phyloP scores from a whole-genome alignment of 2,113 vertebrate species.

The Tyto alba region DNA sequence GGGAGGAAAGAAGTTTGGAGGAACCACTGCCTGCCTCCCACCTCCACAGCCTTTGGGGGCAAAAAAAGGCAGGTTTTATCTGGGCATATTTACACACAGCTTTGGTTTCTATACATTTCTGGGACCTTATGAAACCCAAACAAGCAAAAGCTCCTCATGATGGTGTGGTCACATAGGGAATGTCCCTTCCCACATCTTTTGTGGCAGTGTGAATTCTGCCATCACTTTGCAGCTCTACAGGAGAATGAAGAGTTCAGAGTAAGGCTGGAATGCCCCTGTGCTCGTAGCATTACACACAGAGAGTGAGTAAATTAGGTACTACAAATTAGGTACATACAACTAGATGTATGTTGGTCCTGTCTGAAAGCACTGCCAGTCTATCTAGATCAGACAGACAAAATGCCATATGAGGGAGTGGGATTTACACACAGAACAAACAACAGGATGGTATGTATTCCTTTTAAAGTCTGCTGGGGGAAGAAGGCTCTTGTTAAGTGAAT shows the following conservation, averaged over 20 bases:
- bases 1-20: not conserved
- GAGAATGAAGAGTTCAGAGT: not conserved
- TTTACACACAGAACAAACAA: not conserved
- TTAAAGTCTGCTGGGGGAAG: not conserved
- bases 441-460: not conserved
- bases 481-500: not conserved
- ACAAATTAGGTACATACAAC: no score
- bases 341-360: not conserved
- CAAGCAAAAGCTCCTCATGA: not conserved
- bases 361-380: not conserved
- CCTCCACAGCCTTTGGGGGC: not conserved
- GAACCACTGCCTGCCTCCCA: not conserved
- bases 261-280: not conserved
- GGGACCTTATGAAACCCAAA: not conserved
- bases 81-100: not conserved
- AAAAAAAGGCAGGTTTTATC: not conserved
- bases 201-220: not conserved
- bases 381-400: not conserved
- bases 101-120: not conserved
- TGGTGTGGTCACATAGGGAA: not conserved
- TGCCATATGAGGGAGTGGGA: not conserved
- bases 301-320: not conserved
- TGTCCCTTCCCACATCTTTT: fast-evolving
- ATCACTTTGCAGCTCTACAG: not conserved
- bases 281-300: fast-evolving